Evolutionary conservation across 2,797 vertebrate species (phyloP), one percentile per base, ranked within the genome.

Genomic region (Aldrovandia affinis): DNA sequence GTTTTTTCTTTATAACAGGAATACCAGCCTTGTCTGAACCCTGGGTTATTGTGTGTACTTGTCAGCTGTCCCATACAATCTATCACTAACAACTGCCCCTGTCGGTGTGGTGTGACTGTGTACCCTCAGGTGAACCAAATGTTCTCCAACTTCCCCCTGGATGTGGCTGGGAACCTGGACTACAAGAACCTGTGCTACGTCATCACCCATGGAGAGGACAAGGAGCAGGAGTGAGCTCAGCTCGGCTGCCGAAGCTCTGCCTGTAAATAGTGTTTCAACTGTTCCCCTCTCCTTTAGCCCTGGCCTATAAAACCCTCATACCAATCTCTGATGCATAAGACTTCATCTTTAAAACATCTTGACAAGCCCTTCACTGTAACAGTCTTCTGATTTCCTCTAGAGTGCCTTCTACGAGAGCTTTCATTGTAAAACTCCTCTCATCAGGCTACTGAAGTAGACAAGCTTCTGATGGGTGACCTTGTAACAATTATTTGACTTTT

Each of bases 161-260:
- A 97, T 87, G 94, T 95, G 15, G 90, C 94, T 3, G 95, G 96
- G 84, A 96, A 97, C 91, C 93, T 97, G 36, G 95, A 96, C 90
- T 96, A 97, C 84, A 94, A 95, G 88, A 97, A 95, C 87, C 93
- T 96, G 84, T 96, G 96, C 88, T 96, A 96, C 0, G 93, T 96
- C 90, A 97, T 97, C 94, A 96, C 96, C 10, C 95, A 96, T 0
- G 92, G 96, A 0, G 97, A 97, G 78, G 97, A 96, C 90, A 97
- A 97, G 81, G 97, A 97, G 88, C 95, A 95, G 88, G 90, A 93
- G 86, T 90, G 78, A 90, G 83, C 63, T 52, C 83, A 83, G 75
- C 44, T 47, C 20, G 44, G 22, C 0, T 39, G n/a, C 18, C 65
- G 30, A 3, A 33, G 73, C n/a, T 85, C 28, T 36, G 12, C 30